A percentile compares a stretch with the other conserved stretches of the same genome.
Conservation (phyloP, 2,797 vertebrate species). For the Chloroceryle inda region DNA sequence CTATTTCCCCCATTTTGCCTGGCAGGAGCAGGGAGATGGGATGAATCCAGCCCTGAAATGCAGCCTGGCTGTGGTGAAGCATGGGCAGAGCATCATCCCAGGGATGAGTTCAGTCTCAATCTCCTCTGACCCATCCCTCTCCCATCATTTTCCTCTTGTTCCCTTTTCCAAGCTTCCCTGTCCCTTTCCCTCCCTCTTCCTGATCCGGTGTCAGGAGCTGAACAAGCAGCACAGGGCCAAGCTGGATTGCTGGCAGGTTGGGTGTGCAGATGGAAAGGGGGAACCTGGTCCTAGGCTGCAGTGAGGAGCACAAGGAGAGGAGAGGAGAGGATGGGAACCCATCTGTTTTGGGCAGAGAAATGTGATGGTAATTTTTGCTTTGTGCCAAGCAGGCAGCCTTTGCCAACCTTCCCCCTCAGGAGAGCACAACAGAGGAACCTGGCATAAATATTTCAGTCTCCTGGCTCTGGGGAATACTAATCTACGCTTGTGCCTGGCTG, state of each 20-base stretch:
- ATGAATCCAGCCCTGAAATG: not conserved
- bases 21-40: not conserved
- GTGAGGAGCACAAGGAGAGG: not conserved
- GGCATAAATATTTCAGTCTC: conserved; percentile 68
- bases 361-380: conserved; percentile 34
- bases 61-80: not conserved
- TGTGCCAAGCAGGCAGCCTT: conserved; percentile 27
- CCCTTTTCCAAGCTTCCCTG: not conserved
- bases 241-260: rapidly evolving
- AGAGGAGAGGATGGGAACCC: conserved; percentile 23
- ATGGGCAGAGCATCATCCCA: rapidly evolving
- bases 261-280: not conserved
- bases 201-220: not conserved
- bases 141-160: not conserved
- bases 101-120: not conserved
- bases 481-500: conserved; percentile 55
- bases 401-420: conserved; percentile 37
- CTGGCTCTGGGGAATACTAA: conserved; percentile 55
- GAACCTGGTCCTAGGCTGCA: not conserved
- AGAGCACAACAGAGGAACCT: conserved; percentile 49
- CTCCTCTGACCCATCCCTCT: not conserved
- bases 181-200: not conserved
- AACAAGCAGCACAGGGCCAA: conserved; percentile 12
- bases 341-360: not conserved
- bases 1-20: not conserved